Conservation (phyloP, 1,140 invertebrate genomes). For the Leptestheria dahalacensis region DNA sequence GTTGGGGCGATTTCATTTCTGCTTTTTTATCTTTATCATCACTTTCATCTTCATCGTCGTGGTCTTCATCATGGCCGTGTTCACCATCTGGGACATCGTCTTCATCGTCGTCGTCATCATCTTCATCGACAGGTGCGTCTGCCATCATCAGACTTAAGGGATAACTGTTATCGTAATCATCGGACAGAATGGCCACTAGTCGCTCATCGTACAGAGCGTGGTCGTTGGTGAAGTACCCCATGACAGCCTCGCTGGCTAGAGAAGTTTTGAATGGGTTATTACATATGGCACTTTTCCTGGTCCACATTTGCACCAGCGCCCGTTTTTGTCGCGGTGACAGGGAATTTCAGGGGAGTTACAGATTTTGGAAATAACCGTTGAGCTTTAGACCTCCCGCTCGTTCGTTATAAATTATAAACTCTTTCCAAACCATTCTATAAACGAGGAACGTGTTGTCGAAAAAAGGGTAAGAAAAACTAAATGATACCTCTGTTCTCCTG, state of each 20-base stretch:
- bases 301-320: too few relatives aligned
- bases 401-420: too few relatives aligned
- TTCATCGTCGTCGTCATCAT: background rate
- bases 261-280: background rate
- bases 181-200: background rate
- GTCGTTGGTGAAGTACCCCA: background rate
- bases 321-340: too few relatives aligned
- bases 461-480: background rate
- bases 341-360: too few relatives aligned
- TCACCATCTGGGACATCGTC: background rate
- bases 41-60: conserved; percentile 8
- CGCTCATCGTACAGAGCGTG: background rate
- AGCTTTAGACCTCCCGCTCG: too few relatives aligned
- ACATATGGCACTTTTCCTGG: too few relatives aligned
- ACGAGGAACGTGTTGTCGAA: too few relatives aligned
- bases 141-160: background rate
- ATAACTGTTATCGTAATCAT: background rate
- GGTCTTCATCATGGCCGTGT: conserved; percentile 7
- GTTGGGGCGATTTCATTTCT: background rate
- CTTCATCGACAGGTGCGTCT: background rate
- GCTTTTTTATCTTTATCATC: background rate
- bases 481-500: background rate
- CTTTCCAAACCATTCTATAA: too few relatives aligned
- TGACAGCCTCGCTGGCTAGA: background rate
- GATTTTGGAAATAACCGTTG: too few relatives aligned